These are phyloP conservation scores for Oegoconia quadripuncta DNA, from an alignment of 2,888 invertebrate genomes.

Conservation along the genomic window DNA sequence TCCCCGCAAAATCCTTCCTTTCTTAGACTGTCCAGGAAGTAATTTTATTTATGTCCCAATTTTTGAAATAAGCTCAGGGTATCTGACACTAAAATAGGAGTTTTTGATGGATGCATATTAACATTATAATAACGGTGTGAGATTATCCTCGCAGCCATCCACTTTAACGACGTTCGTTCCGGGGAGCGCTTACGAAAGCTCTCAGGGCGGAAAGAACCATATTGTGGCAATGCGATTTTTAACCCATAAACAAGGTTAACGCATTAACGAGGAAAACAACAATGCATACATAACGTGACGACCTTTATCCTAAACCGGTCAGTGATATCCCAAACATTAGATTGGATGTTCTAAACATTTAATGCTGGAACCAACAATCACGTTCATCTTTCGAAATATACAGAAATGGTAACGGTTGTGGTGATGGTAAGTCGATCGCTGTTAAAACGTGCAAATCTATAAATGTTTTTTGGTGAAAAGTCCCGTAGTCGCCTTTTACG, in stretches of 20 bases:
- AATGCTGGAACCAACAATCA: too few relatives aligned
- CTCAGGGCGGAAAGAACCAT: conserved; percentile 7
- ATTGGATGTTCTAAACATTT: too few relatives aligned
- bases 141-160: conserved; percentile 35
- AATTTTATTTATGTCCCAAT: too few relatives aligned
- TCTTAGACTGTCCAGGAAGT: too few relatives aligned
- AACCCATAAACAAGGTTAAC: conserved; percentile 7
- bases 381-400: too few relatives aligned
- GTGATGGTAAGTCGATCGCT: too few relatives aligned
- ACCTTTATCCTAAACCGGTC: background rate
- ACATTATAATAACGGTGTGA: conserved; percentile 23
- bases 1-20: conserved; percentile 10
- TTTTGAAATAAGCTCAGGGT: too few relatives aligned
- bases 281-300: background rate
- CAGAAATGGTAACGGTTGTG: too few relatives aligned
- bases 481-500: too few relatives aligned
- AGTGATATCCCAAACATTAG: too few relatives aligned
- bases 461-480: too few relatives aligned
- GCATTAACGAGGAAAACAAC: background rate
- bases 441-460: too few relatives aligned
- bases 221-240: conserved; percentile 4
- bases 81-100: conserved; percentile 29
- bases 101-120: conserved; percentile 42
- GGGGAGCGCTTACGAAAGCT: conserved; percentile 20
- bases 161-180: conserved; percentile 32